phyloP scores from a whole-genome alignment of 2,888 invertebrate genomes.

The Sthenelais limicola region DNA sequence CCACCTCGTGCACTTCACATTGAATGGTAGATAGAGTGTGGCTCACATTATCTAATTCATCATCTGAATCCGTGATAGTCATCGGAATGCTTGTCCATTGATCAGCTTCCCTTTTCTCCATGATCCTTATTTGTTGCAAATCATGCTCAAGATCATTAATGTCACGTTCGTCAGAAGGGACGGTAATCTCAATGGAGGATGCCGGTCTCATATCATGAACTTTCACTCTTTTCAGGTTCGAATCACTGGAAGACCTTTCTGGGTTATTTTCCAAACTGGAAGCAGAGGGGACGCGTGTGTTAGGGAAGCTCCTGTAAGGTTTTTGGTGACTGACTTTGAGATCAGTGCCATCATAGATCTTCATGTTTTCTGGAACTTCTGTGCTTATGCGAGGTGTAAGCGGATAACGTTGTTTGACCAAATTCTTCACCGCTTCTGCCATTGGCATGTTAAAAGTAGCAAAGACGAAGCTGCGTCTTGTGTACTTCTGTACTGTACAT shows the following conservation, averaged over 20 bases:
- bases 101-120: constrained; percentile 35
- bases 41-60: not conserved
- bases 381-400: constrained; percentile 64
- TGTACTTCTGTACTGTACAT: constrained; percentile 64
- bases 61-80: not conserved
- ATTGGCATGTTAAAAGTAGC: constrained; percentile 62
- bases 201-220: not conserved
- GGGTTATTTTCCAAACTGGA: constrained; percentile 20
- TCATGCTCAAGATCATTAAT: constrained; percentile 39
- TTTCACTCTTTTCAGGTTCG: constrained; percentile 1
- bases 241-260: constrained; percentile 3
- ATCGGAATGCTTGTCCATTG: not conserved
- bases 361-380: constrained; percentile 64
- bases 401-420: constrained; percentile 61
- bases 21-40: not conserved
- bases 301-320: constrained; percentile 56
- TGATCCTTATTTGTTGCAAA: constrained; percentile 41
- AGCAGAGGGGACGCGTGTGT: constrained; percentile 52
- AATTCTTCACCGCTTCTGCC: constrained; percentile 59
- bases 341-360: constrained; percentile 56
- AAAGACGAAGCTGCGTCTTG: constrained; percentile 60
- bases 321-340: not conserved
- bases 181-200: constrained; percentile 38
- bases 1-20: constrained; percentile 19
- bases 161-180: constrained; percentile 31